phyloP scores from a whole-genome alignment of 2,113 vertebrate species.

The Nansenia antarctica region DNA sequence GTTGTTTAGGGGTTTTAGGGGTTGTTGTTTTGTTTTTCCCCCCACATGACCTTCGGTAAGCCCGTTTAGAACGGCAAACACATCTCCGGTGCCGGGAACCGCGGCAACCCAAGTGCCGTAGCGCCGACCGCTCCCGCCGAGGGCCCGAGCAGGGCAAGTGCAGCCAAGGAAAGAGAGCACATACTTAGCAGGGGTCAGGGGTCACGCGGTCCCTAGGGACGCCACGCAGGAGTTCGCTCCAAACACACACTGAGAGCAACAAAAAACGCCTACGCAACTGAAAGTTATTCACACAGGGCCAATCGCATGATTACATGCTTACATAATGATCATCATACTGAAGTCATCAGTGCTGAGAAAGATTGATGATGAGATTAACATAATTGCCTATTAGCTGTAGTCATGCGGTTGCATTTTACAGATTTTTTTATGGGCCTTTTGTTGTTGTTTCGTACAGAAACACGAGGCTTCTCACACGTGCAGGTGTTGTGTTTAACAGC shows the following conservation, averaged over 20 bases:
- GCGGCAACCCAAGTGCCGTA: too few relatives aligned
- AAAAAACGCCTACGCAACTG: too few relatives aligned
- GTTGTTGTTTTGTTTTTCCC: not conserved
- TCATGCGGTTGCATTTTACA: too few relatives aligned
- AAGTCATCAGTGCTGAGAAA: not conserved
- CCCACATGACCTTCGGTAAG: too few relatives aligned
- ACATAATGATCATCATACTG: not conserved
- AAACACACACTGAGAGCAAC: not conserved
- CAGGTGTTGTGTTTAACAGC: too few relatives aligned
- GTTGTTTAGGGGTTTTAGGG: too few relatives aligned
- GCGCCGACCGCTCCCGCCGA: too few relatives aligned
- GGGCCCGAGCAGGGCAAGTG: not conserved
- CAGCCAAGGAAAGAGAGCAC: conserved; percentile 10
- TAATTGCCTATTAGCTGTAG: conserved; percentile 13
- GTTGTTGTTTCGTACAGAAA: too few relatives aligned
- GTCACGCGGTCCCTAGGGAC: not conserved
- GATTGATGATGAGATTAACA: conserved; percentile 1
- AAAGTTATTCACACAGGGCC: too few relatives aligned
- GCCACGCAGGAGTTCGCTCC: not conserved
- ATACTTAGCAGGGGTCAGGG: conserved; percentile 24
- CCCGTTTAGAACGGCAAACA: too few relatives aligned
- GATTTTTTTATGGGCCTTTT: too few relatives aligned
- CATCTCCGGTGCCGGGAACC: not conserved
- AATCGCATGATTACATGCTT: not conserved
- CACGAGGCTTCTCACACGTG: too few relatives aligned